Conservation (phyloP, 2,888 invertebrate genomes). For the Germaria angustata region DNA sequence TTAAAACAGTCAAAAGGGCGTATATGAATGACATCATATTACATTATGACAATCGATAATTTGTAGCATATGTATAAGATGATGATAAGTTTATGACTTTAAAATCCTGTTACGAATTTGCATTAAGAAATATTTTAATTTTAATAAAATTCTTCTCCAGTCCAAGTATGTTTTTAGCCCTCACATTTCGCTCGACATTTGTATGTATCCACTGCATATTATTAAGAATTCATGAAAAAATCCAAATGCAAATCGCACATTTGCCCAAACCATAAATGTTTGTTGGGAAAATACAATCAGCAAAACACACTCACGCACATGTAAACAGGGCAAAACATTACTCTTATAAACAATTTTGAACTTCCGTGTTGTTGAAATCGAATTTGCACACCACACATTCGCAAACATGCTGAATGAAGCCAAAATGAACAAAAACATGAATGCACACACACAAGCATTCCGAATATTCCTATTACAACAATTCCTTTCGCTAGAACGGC, state of each 20-base stretch:
- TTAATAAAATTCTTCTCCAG: too few species aligned
- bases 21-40: too few species aligned
- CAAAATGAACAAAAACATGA: conserved; percentile 51
- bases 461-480: conserved; percentile 52
- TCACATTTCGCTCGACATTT: too few species aligned
- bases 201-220: too few species aligned
- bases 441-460: conserved; percentile 58
- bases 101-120: too few species aligned
- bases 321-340: conserved; percentile 16
- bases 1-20: too few species aligned
- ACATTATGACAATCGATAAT: too few species aligned
- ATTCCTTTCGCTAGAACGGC: conserved; percentile 46
- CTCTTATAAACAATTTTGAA: conserved; percentile 62
- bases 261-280: neutral
- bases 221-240: too few species aligned
- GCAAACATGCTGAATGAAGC: conserved; percentile 1
- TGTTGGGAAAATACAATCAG: conserved; percentile 7
- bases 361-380: conserved; percentile 66
- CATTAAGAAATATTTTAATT: too few species aligned
- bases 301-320: neutral
- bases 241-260: neutral
- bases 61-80: too few species aligned
- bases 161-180: too few species aligned
- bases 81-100: too few species aligned
- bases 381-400: conserved; percentile 59